Base-by-base conservation (phyloP, 2,797 vertebrate species). In the Esox lucius region DNA sequence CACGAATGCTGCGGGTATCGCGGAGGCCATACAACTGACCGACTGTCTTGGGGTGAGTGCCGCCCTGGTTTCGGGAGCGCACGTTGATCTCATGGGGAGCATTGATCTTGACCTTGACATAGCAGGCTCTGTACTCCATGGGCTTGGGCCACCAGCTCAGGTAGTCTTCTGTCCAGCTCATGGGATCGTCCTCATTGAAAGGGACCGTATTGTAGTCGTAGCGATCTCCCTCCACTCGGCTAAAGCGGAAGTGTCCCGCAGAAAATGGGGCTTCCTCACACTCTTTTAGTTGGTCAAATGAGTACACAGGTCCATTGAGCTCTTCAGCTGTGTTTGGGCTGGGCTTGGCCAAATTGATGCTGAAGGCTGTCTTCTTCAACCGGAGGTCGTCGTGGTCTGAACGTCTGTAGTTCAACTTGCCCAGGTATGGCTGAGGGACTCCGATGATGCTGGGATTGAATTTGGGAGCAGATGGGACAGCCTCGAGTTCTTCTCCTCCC, bases 131-230 rank as follows among this genome's bases (percentile, higher is more conserved):
- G 84, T 98, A 99, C 85, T 99, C 98, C 95, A 96, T 95, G 0
- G 98, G 98, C 71, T 98, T 99, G 16, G 98, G 98, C 98, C 98
- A 99, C 98, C 98, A 99, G 0, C 95, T 95, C 75, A 99, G 88
- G 83, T 99, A 99, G 89, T 99, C 97, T 53, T 97, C 95, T 0
- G 97, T 99, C 98, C 98, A 99, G 85, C 96, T 98, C 96, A 98
- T 95, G 28, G 97, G 97, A 78, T 99, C 97, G 0, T 98, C 95
- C 83, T 99, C 98, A 1, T 96, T 97, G 88, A 99, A 99, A 0
- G 95, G 94, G 65, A 99, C 96, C 0, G 98, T 98, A 87, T 99
- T 99, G 75, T 95, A 99, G 83, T 99, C 97, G 0, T 99, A 99
- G 5, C 87, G 89, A 80, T 99, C 96, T 49, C 96, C 97, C 85